phyloP scores from a whole-genome alignment of 2,888 invertebrate species.

The Campopleginae sp. region DNA sequence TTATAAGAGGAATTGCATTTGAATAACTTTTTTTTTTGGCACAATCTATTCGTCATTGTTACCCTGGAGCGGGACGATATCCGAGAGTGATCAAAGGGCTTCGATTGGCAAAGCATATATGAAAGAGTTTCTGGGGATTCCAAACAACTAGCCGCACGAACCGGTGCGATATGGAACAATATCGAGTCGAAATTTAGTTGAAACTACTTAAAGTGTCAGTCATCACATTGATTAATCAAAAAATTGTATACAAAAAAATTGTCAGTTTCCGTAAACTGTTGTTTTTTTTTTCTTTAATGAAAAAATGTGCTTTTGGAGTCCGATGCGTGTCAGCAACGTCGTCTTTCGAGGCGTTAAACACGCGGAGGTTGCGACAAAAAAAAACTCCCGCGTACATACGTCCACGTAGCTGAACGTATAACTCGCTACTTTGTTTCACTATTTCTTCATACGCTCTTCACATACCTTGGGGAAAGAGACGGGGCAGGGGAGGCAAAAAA shows the following conservation, averaged over 20 bases:
- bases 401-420: background rate
- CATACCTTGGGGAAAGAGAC: background rate
- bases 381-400: background rate
- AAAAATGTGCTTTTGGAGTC: background rate
- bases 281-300: background rate
- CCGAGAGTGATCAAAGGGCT: background rate
- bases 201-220: background rate
- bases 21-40: background rate
- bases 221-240: background rate
- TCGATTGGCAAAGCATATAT: background rate
- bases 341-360: conserved; percentile 23
- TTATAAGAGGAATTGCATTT: background rate
- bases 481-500: background rate
- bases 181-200: background rate
- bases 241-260: background rate
- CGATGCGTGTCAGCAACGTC: background rate
- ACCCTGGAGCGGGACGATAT: background rate
- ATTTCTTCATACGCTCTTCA: conserved; percentile 37
- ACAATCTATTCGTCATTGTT: conserved; percentile 7
- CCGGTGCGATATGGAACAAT: background rate
- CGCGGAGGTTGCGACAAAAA: conserved; percentile 16
- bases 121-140: background rate
- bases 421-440: conserved; percentile 14
- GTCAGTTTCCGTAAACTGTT: background rate
- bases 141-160: background rate